phyloP scores from a whole-genome alignment of 2,113 vertebrate genomes.

The Prinia subflava region DNA sequence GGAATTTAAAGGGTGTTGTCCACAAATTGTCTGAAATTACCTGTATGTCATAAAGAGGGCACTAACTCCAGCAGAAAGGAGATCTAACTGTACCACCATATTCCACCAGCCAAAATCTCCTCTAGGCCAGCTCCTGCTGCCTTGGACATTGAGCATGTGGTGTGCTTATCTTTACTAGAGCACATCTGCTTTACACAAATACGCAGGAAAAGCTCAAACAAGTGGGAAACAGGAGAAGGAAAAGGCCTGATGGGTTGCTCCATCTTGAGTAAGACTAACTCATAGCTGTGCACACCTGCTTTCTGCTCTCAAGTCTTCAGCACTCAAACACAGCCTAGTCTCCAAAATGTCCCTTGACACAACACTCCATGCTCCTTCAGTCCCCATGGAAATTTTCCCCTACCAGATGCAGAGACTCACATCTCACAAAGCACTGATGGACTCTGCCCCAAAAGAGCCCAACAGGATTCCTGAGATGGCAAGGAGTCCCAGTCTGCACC shows the following conservation, averaged over 20 bases:
- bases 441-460: neutral
- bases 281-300: neutral
- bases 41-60: neutral
- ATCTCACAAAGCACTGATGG: neutral
- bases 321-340: neutral
- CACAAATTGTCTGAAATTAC: neutral
- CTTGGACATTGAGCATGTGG: neutral
- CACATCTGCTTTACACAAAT: neutral
- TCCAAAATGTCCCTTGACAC: neutral
- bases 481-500: neutral
- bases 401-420: neutral
- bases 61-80: neutral
- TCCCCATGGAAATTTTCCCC: neutral
- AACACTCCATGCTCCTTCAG: neutral
- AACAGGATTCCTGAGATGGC: neutral
- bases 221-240: neutral
- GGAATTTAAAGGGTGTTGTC: neutral
- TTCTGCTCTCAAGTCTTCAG: neutral
- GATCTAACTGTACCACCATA: neutral
- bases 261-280: neutral
- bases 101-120: neutral
- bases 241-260: neutral
- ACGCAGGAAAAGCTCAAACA: neutral
- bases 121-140: neutral
- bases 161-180: neutral